Percentiles rank a stretch among this genome's conserved stretches.
Conservation (phyloP, 2,888 invertebrate genomes). For the Tuta absoluta region DNA sequence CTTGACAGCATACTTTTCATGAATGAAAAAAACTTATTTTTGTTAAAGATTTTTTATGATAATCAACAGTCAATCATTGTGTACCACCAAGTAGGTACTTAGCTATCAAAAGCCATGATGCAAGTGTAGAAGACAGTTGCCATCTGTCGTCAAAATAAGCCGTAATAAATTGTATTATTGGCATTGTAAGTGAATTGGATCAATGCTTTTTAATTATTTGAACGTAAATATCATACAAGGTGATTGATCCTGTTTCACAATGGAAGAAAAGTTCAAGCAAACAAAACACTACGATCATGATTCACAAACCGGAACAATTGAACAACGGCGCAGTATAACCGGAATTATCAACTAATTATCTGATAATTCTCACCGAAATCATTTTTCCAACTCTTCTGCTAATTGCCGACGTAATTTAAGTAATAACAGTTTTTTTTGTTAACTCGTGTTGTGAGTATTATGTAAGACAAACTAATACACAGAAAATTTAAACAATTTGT, state of each 20-base stretch:
- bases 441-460: not conserved
- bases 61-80: too few relatives aligned
- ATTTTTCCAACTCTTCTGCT: constrained; percentile 27
- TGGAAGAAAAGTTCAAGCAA: not conserved
- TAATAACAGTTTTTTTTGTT: not conserved
- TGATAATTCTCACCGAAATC: constrained; percentile 33
- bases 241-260: not conserved
- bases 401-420: not conserved
- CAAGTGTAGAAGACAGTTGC: too few relatives aligned
- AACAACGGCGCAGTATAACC: constrained; percentile 21
- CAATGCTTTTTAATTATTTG: not conserved
- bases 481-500: too few relatives aligned
- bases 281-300: not conserved
- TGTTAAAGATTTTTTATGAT: too few relatives aligned
- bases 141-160: too few relatives aligned
- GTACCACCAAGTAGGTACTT: too few relatives aligned
- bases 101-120: too few relatives aligned
- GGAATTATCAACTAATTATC: constrained; percentile 30
- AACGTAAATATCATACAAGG: not conserved
- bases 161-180: too few relatives aligned
- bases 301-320: not conserved
- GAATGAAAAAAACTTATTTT: too few relatives aligned
- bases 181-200: not conserved
- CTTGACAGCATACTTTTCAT: too few relatives aligned
- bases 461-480: too few relatives aligned